phyloP scores from a whole-genome alignment of 2,888 invertebrate genomes.

The Amphipoea oculea region DNA sequence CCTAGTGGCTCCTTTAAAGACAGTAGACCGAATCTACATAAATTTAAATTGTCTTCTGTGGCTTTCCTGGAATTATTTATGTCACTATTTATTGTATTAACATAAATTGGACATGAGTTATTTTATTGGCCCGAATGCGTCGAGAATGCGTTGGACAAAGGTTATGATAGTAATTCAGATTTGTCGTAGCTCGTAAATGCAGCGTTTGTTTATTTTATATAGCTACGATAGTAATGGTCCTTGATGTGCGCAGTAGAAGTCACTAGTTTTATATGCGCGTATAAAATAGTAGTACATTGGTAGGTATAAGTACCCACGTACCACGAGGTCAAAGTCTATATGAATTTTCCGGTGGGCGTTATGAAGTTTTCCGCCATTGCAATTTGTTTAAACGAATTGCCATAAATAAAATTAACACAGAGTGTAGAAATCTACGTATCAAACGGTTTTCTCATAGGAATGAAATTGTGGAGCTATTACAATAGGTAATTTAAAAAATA shows the following conservation, averaged over 20 bases:
- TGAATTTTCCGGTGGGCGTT: neutral
- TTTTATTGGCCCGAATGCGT: slow-evolving; percentile 88
- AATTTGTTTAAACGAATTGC: neutral
- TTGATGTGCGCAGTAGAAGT: slow-evolving; percentile 62
- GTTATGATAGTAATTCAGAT: slow-evolving; percentile 88
- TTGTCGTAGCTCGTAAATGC: slow-evolving; percentile 89
- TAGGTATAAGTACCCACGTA: neutral
- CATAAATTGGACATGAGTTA: slow-evolving; percentile 91
- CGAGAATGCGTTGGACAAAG: slow-evolving; percentile 86
- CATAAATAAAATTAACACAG: neutral
- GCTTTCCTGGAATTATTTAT: slow-evolving; percentile 86
- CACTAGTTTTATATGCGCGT: slow-evolving; percentile 55
- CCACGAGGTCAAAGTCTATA: slow-evolving; percentile 10
- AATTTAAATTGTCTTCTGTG: slow-evolving; percentile 87
- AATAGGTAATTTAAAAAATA: neutral
- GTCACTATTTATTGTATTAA: slow-evolving; percentile 90
- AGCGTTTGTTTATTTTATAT: slow-evolving; percentile 80
- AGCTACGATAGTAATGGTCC: slow-evolving; percentile 54
- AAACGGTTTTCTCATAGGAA: neutral
- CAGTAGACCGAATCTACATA: slow-evolving; percentile 81
- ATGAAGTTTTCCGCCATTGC: neutral
- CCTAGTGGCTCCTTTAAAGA: slow-evolving; percentile 75
- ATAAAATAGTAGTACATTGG: slow-evolving; percentile 32
- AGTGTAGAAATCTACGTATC: neutral
- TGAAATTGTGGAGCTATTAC: neutral